Percentiles rank a stretch among this genome's conserved stretches.
phyloP scores from a whole-genome alignment of 2,113 vertebrate species.

The Cynopterus brachyotis region DNA sequence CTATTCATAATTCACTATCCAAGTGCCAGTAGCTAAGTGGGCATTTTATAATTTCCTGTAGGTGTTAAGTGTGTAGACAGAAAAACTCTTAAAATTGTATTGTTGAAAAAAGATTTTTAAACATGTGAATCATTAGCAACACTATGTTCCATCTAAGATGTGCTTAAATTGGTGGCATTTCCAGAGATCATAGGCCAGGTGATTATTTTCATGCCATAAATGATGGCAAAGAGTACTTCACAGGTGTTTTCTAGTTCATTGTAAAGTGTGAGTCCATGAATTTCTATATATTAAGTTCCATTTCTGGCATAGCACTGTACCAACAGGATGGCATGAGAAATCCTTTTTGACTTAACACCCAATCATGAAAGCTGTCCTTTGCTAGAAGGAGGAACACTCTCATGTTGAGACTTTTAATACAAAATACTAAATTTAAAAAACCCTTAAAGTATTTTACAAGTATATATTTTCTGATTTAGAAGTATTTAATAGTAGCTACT shows the following conservation, averaged over 20 bases:
- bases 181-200: neutral
- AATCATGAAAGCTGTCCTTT: neutral
- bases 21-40: neutral
- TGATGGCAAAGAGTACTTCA: neutral
- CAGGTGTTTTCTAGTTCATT: neutral
- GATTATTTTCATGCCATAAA: neutral
- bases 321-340: neutral
- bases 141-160: neutral
- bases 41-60: constrained; percentile 10
- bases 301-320: neutral
- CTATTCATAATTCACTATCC: neutral
- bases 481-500: neutral
- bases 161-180: neutral
- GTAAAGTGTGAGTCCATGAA: neutral
- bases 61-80: neutral
- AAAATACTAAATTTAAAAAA: neutral
- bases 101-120: neutral
- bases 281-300: neutral
- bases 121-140: neutral
- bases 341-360: neutral
- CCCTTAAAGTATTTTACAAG: neutral
- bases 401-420: constrained; percentile 28
- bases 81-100: neutral
- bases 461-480: neutral
- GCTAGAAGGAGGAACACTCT: neutral